Conservation (phyloP, 2,113 vertebrate genomes). For the Elanus axillaris region DNA sequence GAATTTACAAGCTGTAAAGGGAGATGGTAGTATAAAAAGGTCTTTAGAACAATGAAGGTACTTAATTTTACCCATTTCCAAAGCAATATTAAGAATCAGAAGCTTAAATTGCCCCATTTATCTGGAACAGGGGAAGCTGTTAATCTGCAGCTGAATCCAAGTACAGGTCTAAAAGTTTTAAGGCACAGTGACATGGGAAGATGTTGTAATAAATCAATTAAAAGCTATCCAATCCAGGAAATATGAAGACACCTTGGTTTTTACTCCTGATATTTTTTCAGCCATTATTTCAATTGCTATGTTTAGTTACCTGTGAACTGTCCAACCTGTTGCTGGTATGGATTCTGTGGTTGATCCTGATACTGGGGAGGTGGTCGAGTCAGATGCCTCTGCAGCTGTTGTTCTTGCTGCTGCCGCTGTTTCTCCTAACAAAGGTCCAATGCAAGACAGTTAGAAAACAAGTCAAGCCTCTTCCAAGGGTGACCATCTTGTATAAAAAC, state of each 20-base stretch:
- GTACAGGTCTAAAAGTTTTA: background rate
- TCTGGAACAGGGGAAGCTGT: background rate
- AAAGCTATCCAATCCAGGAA: background rate
- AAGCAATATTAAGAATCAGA: background rate
- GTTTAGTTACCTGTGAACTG: conserved; percentile 84
- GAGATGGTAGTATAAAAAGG: background rate
- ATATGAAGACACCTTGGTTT: background rate
- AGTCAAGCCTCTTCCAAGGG: background rate
- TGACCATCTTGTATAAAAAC: background rate
- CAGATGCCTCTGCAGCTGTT: conserved; percentile 91
- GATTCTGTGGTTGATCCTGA: conserved; percentile 89
- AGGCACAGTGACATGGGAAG: background rate
- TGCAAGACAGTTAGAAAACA: background rate
- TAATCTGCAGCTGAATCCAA: background rate
- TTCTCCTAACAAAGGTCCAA: conserved; percentile 80
- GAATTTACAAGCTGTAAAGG: background rate
- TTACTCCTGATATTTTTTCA: background rate
- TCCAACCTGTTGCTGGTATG: conserved; percentile 82
- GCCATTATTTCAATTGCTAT: background rate
- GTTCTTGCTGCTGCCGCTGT: conserved; percentile 87
- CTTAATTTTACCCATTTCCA: background rate
- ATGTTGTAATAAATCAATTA: background rate
- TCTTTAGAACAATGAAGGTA: background rate
- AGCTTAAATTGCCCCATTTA: background rate
- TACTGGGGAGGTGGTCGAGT: conserved; percentile 94